These are phyloP conservation scores for Saccostrea glomerata DNA, from an alignment of 1,140 invertebrate species.

Conservation along the genomic window DNA sequence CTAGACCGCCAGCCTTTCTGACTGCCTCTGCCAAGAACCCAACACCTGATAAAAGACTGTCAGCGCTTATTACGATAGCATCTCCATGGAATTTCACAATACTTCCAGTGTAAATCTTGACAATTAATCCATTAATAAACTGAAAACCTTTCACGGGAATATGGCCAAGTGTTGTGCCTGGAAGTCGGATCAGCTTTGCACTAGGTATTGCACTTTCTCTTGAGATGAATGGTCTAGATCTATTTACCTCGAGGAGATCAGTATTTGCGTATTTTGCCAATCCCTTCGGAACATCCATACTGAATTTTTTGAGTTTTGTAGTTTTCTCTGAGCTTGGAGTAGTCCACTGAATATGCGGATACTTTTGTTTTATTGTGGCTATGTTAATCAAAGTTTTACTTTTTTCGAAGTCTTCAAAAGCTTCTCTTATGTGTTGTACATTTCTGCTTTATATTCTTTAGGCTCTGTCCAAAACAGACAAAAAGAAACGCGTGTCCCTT, in stretches of 20 bases:
- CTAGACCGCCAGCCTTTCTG: neutral
- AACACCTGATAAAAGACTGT: neutral
- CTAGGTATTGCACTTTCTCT: neutral
- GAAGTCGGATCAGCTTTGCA: neutral
- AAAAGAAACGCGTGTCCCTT: too few species aligned
- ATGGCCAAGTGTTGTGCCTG: neutral
- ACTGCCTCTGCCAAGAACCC: neutral
- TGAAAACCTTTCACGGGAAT: neutral
- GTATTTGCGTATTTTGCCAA: too few species aligned
- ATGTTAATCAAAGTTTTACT: neutral
- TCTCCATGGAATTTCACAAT: slow-evolving; percentile 17
- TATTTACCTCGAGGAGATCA: neutral
- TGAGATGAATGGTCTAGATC: neutral
- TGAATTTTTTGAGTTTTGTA: neutral
- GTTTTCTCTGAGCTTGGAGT: neutral
- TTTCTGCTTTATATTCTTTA: too few species aligned
- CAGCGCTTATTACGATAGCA: neutral
- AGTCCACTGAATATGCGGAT: neutral
- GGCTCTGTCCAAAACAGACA: too few species aligned
- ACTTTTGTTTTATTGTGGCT: neutral
- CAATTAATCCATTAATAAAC: neutral
- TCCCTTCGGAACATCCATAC: too few species aligned
- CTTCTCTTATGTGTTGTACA: neutral
- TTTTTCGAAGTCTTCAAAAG: neutral
- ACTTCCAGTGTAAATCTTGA: slow-evolving; percentile 22